Evolutionary conservation across 2,888 invertebrate species (phyloP).

Genomic region (Xylota segnis): DNA sequence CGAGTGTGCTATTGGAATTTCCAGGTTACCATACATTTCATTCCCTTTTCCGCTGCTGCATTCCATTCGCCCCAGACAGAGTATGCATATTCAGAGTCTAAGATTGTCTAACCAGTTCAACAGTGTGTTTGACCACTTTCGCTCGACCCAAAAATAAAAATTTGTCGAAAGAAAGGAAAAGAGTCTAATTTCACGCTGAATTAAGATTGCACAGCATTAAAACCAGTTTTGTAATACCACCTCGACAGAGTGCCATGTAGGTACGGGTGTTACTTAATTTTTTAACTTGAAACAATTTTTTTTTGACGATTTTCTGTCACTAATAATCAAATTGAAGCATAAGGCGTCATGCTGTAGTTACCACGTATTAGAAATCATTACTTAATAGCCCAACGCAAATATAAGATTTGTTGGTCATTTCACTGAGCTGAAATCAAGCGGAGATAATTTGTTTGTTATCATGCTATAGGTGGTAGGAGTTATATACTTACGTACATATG

Average conservation of each 20-base stretch:
- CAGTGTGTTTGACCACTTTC: constrained; percentile 57
- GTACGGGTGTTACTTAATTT: constrained; percentile 56
- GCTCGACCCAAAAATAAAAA: constrained; percentile 67
- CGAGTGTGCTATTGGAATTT: constrained; percentile 13
- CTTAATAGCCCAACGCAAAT: constrained; percentile 37
- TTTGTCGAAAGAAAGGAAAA: constrained; percentile 57
- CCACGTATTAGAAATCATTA: constrained; percentile 62
- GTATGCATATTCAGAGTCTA: constrained; percentile 43
- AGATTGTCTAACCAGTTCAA: constrained; percentile 26
- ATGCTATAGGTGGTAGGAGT: constrained; percentile 6
- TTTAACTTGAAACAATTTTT: constrained; percentile 15
- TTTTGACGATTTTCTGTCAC: constrained; percentile 18
- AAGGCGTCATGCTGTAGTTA: constrained; percentile 36
- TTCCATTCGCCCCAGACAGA: constrained; percentile 12
- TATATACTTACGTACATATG: background rate
- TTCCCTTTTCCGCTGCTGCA: background rate
- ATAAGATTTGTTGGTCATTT: constrained; percentile 16
- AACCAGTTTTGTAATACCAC: constrained; percentile 62
- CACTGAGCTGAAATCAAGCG: constrained; percentile 22
- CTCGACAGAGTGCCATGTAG: constrained; percentile 19
- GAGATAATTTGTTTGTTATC: constrained; percentile 40
- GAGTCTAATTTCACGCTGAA: constrained; percentile 41
- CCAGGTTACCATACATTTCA: constrained; percentile 18
- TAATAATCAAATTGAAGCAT: constrained; percentile 1
- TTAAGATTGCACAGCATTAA: constrained; percentile 30